Base-by-base conservation (phyloP, 2,113 vertebrate genomes). In the Orcinus orca region DNA sequence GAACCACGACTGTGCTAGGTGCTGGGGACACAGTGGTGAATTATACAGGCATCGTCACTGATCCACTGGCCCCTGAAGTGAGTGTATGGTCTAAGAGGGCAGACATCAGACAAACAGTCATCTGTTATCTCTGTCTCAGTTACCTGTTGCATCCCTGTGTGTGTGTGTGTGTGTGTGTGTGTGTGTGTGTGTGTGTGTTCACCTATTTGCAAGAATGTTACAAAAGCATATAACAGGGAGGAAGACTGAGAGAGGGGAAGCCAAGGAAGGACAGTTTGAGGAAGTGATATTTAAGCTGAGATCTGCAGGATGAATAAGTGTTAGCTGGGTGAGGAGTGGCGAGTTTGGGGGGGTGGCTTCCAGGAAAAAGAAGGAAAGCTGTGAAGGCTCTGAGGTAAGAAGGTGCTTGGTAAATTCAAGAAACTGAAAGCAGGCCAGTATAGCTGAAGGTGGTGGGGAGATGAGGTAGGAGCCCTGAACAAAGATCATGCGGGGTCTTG, bases 261-360 rank as follows among this genome's bases (percentile, higher is more conserved):
- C 60, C 63, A 80, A 81, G 76, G 70, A 87, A 90, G 89, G n/a
- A 31, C 67, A 82, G 31, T 55, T 67, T 88, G 65, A 95, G 81
- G 95, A 95, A 93, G 88, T 90, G 87, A 85, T 83, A 84, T 25
- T 90, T 65, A 95, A 88, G 33, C 91, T 95, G 93, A 95, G 82
- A 88, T 79, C 81, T 91, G 89, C 71, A 89, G 55, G 62, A 68
- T 88, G 87, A 82, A 60, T 71, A 74, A 76, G 31, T 47, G 55
- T 73, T 81, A 77, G 67, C 55, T 85, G 88, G 63, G n/a, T 62
- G 73, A 93, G 53, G 86, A 88, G 70, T 63, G 58, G 74, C 21
- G 14, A 62, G 23, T 62, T 36, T 81, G 71, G 63, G 53, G 68
- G 47, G 10, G 5, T 73, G 58, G 33, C 44, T 94, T 79, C 90